A percentile compares a stretch with the other conserved stretches of the same genome.
Evolutionary conservation across 2,888 invertebrate species (phyloP).

Genomic region (Erannis defoliaria): DNA sequence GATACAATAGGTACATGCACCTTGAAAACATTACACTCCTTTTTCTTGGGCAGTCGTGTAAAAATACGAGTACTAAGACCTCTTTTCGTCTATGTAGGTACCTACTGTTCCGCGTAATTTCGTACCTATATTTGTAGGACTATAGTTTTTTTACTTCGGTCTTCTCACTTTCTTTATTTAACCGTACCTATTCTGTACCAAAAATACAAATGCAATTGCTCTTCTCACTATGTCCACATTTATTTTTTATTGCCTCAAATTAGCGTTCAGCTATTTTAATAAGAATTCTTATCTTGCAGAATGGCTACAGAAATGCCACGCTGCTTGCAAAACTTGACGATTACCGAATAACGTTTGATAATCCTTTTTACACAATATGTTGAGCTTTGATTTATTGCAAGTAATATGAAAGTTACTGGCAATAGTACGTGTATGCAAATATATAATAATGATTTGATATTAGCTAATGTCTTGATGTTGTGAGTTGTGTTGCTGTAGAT

Average conservation of each 20-base stretch:
- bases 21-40: too few relatives aligned
- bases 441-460: background rate
- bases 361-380: slow-evolving; percentile 13
- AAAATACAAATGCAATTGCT: background rate
- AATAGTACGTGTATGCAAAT: background rate
- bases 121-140: too few relatives aligned
- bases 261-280: slow-evolving; percentile 10
- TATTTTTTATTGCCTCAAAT: background rate
- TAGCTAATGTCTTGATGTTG: background rate
- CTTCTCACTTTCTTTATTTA: background rate
- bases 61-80: too few relatives aligned
- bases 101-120: too few relatives aligned
- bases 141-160: too few relatives aligned
- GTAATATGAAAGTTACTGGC: background rate
- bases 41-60: too few relatives aligned
- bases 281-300: slow-evolving; percentile 3
- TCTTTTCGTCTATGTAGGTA: too few relatives aligned
- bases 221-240: background rate
- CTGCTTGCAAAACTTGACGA: slow-evolving; percentile 8
- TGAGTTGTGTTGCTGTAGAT: too few relatives aligned
- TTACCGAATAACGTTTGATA: slow-evolving; percentile 15
- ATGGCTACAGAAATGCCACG: slow-evolving; percentile 2
- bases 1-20: too few relatives aligned
- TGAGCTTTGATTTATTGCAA: slow-evolving; percentile 1
- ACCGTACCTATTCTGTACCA: background rate